Conservation (phyloP, 2,113 vertebrate species). For the Burhinus bistriatus region DNA sequence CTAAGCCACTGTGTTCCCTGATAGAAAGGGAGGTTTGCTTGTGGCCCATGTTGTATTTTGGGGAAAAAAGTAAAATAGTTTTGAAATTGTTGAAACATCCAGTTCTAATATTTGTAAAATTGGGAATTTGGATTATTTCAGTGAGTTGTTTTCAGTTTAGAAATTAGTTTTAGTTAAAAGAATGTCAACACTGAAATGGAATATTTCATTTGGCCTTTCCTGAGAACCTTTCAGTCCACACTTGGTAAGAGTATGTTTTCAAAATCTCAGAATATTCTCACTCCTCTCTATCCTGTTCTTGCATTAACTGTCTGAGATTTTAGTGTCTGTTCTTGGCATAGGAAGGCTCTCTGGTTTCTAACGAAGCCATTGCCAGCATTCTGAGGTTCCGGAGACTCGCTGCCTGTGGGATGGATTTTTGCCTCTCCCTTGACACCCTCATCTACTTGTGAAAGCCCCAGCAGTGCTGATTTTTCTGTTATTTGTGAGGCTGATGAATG, state of each 20-base stretch:
- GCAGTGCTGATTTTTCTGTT: conserved; percentile 58
- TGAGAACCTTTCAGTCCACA: conserved; percentile 41
- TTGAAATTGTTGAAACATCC: not conserved
- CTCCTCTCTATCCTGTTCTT: conserved; percentile 43
- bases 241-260: conserved; percentile 50
- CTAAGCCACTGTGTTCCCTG: not conserved
- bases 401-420: conserved; percentile 56
- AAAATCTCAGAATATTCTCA: conserved; percentile 56
- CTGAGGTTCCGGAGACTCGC: conserved; percentile 46
- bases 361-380: conserved; percentile 50
- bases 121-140: not conserved
- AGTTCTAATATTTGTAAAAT: not conserved
- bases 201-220: conserved; percentile 62
- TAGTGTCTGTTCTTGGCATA: conserved; percentile 59
- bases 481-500: conserved; percentile 56
- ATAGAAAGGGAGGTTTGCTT: not conserved
- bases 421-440: conserved; percentile 57
- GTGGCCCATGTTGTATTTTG: not conserved
- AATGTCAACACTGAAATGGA: conserved; percentile 51
- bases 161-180: conserved; percentile 50
- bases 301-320: conserved; percentile 60
- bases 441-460: conserved; percentile 56
- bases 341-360: conserved; percentile 54
- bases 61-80: not conserved
- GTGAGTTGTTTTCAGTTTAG: conserved; percentile 24